phyloP scores from a whole-genome alignment of 2,113 vertebrate species.

The Blennius ocellaris region DNA sequence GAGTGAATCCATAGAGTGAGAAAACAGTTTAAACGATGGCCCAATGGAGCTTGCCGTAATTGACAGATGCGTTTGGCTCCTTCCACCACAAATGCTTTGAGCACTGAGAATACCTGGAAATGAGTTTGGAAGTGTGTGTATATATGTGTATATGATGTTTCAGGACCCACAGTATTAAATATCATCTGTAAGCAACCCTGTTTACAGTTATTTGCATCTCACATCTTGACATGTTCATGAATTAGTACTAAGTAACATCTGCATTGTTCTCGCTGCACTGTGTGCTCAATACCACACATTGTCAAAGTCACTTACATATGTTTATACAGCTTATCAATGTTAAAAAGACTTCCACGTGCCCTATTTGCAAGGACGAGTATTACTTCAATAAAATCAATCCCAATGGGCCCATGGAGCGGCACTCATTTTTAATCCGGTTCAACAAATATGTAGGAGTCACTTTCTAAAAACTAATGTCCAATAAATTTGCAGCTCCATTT shows the following conservation, averaged over 20 bases:
- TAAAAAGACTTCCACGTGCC: background rate
- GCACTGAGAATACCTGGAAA: conserved; percentile 69
- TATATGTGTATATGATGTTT: conserved; percentile 7
- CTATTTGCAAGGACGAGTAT: conserved; percentile 13
- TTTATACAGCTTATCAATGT: conserved; percentile 13
- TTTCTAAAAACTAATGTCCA: background rate
- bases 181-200: conserved; percentile 1
- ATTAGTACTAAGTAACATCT: conserved; percentile 6
- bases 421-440: background rate
- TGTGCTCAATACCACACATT: background rate
- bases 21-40: conserved; percentile 83
- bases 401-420: background rate
- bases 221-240: background rate
- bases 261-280: background rate
- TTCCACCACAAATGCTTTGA: conserved; percentile 75
- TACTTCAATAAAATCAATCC: background rate
- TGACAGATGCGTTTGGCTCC: conserved; percentile 82
- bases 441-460: background rate
- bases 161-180: conserved; percentile 6
- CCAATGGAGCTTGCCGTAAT: conserved; percentile 82
- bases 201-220: conserved; percentile 5
- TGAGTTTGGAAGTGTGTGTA: conserved; percentile 32
- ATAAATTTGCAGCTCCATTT: background rate
- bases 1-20: conserved; percentile 66
- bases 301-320: conserved; percentile 7